phyloP scores from a whole-genome alignment of 2,113 vertebrate species.

The Marmota monax region DNA sequence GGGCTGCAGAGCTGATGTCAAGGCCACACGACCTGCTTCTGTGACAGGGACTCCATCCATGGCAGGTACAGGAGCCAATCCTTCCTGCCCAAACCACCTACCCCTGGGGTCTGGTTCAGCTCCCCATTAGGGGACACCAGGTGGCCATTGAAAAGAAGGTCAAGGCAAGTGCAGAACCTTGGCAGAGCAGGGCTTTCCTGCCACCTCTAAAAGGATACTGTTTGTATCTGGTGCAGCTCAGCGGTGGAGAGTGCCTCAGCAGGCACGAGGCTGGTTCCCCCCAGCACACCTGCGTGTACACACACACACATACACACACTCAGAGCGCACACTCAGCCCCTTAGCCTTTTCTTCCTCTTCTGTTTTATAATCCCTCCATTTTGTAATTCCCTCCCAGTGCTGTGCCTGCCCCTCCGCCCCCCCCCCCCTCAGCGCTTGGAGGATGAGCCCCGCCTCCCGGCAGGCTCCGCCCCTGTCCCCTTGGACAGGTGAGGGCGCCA shows the following conservation, averaged over 20 bases:
- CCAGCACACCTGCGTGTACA: too few relatives aligned
- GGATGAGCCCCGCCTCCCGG: not conserved
- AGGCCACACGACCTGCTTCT: not conserved
- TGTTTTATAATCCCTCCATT: not conserved
- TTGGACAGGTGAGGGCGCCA: not conserved
- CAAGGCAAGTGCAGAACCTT: not conserved
- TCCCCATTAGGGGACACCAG: not conserved
- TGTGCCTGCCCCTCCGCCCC: rapidly evolving
- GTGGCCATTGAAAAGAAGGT: not conserved
- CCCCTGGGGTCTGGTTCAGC: not conserved
- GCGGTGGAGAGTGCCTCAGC: too few relatives aligned
- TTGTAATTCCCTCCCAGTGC: not conserved
- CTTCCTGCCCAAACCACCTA: not conserved
- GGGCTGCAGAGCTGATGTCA: too few relatives aligned
- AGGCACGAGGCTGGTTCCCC: too few relatives aligned
- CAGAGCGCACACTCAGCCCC: too few relatives aligned
- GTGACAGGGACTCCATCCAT: not conserved
- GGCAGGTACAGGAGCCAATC: too few relatives aligned
- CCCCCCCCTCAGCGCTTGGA: rapidly evolving
- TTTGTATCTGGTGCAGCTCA: too few relatives aligned
- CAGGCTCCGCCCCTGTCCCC: too few relatives aligned
- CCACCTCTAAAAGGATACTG: not conserved
- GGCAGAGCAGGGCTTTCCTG: not conserved
- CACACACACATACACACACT: too few relatives aligned
- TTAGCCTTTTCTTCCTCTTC: not conserved